phyloP scores from a whole-genome alignment of 2,113 vertebrate genomes.

The Myrmophylax atrothorax region DNA sequence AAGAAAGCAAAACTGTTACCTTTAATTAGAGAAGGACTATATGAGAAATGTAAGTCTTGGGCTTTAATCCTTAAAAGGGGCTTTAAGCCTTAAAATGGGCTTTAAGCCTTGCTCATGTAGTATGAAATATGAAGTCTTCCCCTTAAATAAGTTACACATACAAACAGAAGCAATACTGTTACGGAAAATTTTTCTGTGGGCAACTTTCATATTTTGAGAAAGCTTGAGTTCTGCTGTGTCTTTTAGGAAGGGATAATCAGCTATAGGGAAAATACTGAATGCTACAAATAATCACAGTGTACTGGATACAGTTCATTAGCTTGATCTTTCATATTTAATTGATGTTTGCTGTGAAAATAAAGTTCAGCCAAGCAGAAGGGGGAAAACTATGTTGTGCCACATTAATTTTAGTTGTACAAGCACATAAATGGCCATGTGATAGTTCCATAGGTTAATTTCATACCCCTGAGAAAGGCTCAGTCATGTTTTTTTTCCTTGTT shows the following conservation, averaged over 20 bases:
- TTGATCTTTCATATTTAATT: slow-evolving; percentile 29
- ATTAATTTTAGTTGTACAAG: slow-evolving; percentile 22
- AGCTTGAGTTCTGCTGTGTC: neutral
- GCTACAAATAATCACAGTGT: neutral
- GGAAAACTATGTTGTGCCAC: neutral
- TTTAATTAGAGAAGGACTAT: neutral
- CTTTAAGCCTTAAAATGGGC: neutral
- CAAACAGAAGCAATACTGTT: neutral
- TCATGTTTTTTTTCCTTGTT: neutral
- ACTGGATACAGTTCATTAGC: neutral
- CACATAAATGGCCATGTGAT: neutral
- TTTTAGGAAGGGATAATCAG: neutral
- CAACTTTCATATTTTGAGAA: neutral
- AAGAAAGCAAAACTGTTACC: neutral
- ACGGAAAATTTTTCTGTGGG: neutral
- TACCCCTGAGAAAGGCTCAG: neutral
- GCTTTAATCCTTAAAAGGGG: neutral
- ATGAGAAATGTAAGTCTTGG: neutral
- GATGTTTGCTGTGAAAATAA: slow-evolving; percentile 31
- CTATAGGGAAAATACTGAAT: neutral
- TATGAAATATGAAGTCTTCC: neutral
- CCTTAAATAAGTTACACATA: neutral
- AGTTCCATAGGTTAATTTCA: slow-evolving; percentile 17
- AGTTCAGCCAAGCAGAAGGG: neutral
- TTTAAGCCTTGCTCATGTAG: neutral